Evolutionary conservation across 1,140 invertebrate species (phyloP).

Genomic region (Drosophila lini): DNA sequence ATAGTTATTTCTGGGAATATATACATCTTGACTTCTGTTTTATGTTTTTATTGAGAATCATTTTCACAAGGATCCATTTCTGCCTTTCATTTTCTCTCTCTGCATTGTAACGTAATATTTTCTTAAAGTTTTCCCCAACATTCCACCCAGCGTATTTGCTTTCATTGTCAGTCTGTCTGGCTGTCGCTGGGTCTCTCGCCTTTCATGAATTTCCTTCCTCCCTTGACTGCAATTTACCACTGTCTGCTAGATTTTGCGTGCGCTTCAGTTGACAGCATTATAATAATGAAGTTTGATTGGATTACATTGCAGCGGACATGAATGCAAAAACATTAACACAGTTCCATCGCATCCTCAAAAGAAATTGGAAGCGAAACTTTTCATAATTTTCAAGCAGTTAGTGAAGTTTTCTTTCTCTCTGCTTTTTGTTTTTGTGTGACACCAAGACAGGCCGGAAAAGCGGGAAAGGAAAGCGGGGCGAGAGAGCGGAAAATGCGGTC

Average conservation of each 20-base stretch:
- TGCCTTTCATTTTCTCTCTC: neutral
- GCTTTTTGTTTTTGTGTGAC: slow-evolving; percentile 35
- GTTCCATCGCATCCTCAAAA: slow-evolving; percentile 57
- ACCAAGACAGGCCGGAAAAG: slow-evolving; percentile 22
- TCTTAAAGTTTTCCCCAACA: slow-evolving; percentile 55
- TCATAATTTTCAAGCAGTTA: slow-evolving; percentile 79
- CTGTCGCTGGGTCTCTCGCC: slow-evolving; percentile 10
- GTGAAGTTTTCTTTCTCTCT: slow-evolving; percentile 52
- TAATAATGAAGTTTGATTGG: slow-evolving; percentile 82
- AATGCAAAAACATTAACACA: slow-evolving; percentile 81
- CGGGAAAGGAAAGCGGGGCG: neutral
- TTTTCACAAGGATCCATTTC: neutral
- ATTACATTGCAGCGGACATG: slow-evolving; percentile 79
- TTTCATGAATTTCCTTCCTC: slow-evolving; percentile 8
- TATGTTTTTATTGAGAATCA: neutral
- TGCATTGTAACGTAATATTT: slow-evolving; percentile 73
- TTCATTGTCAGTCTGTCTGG: slow-evolving; percentile 13
- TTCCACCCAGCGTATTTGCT: slow-evolving; percentile 9
- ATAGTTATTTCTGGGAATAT: neutral
- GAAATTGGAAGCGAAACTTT: slow-evolving; percentile 70
- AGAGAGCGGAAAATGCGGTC: slow-evolving; percentile 32
- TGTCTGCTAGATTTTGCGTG: slow-evolving; percentile 61
- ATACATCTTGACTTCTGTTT: neutral
- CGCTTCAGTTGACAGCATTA: slow-evolving; percentile 77
- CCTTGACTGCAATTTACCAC: neutral